These are phyloP conservation scores for Lepidotrigona ventralis DNA, from an alignment of 1,140 invertebrate genomes.

Conservation along the genomic window DNA sequence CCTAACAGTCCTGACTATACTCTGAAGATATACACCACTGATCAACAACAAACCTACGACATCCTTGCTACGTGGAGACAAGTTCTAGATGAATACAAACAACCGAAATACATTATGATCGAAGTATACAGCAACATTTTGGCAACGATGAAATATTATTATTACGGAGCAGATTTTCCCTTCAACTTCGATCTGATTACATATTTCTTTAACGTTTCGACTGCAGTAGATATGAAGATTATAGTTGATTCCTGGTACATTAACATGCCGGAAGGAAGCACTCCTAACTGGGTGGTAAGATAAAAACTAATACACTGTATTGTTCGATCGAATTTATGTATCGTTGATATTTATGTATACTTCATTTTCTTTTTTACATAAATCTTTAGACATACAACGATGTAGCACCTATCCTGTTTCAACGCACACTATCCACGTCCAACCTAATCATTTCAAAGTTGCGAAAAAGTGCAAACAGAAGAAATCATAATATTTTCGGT, in stretches of 20 bases:
- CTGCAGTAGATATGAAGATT: slow-evolving; percentile 72
- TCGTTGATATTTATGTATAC: neutral
- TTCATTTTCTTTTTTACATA: neutral
- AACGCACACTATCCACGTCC: neutral
- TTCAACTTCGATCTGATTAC: slow-evolving; percentile 82
- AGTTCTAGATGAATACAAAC: slow-evolving; percentile 82
- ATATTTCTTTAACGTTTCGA: slow-evolving; percentile 72
- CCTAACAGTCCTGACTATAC: slow-evolving; percentile 74
- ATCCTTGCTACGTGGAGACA: slow-evolving; percentile 84
- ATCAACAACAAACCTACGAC: slow-evolving; percentile 81
- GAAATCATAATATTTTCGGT: too few species aligned
- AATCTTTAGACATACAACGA: too few species aligned
- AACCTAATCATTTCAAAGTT: too few species aligned
- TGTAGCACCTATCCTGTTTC: neutral
- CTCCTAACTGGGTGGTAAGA: slow-evolving; percentile 81
- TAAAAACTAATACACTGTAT: too few species aligned
- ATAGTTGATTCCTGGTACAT: slow-evolving; percentile 78
- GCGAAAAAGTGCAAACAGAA: too few species aligned
- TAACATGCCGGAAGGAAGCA: slow-evolving; percentile 73
- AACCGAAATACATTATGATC: slow-evolving; percentile 78
- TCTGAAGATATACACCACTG: slow-evolving; percentile 84
- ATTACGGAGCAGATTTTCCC: slow-evolving; percentile 81
- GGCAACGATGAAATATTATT: slow-evolving; percentile 81
- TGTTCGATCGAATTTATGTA: too few species aligned
- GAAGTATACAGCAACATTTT: slow-evolving; percentile 80